phyloP scores from a whole-genome alignment of 2,888 invertebrate genomes.

The Uropetala carovei region DNA sequence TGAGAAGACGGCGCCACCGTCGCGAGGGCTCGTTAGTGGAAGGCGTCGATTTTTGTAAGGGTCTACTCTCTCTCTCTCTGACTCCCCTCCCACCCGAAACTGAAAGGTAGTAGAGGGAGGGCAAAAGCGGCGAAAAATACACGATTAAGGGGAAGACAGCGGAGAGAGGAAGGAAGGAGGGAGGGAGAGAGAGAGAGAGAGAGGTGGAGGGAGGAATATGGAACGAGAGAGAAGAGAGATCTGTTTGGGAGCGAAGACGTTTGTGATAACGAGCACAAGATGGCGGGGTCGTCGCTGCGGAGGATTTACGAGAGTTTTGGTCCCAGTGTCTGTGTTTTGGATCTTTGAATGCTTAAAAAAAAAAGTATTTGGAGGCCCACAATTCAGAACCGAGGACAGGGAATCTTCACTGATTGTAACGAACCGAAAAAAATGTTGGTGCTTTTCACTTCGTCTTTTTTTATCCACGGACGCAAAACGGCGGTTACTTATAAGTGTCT shows the following conservation, averaged over 20 bases:
- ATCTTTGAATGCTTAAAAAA: neutral
- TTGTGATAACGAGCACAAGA: conserved; percentile 42
- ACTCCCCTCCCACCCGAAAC: conserved; percentile 34
- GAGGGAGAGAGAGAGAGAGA: conserved; percentile 2
- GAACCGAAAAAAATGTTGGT: neutral
- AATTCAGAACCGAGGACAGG: neutral
- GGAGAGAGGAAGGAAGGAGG: neutral
- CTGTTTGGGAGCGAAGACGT: neutral
- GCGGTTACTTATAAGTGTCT: neutral
- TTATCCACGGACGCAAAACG: neutral
- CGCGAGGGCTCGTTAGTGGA: conserved; percentile 62
- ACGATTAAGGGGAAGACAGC: neutral
- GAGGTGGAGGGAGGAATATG: neutral
- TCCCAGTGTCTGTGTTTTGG: neutral
- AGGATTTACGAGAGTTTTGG: neutral
- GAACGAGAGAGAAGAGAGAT: neutral
- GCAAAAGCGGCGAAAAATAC: neutral
- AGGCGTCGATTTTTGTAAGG: conserved; percentile 62
- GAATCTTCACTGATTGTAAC: neutral
- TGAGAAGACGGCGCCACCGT: conserved; percentile 42
- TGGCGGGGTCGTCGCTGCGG: conserved; percentile 18
- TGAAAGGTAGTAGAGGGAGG: neutral
- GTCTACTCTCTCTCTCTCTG: neutral
- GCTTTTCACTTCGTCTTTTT: neutral
- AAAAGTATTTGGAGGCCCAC: neutral